Conservation (phyloP, 2,113 vertebrate species). For the Oenanthe oenanthe region DNA sequence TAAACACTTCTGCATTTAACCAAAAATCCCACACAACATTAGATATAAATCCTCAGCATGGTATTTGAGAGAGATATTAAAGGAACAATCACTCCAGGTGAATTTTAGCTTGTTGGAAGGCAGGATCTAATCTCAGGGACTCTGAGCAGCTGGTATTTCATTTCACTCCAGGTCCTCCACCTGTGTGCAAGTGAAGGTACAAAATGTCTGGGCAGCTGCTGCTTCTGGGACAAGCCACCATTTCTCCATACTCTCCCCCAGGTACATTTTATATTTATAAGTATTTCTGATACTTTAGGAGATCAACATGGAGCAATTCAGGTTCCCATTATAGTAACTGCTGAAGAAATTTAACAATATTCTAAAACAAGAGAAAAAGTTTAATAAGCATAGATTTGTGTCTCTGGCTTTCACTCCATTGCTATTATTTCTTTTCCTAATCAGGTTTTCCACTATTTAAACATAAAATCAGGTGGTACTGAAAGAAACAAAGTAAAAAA, state of each 20-base stretch:
- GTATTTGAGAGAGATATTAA: background rate
- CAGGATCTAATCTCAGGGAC: background rate
- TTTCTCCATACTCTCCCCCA: background rate
- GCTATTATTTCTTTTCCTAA: background rate
- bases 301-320: background rate
- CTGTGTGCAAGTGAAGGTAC: accelerated
- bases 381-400: background rate
- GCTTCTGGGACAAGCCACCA: background rate
- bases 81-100: background rate
- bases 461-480: background rate
- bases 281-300: background rate
- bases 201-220: background rate
- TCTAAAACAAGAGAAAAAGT: background rate
- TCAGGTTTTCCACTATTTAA: background rate
- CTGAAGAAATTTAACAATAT: background rate
- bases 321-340: background rate
- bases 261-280: background rate
- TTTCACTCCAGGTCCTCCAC: background rate
- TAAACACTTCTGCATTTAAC: background rate
- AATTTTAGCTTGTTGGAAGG: background rate
- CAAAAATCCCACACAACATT: background rate
- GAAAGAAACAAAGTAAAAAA: background rate
- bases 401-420: background rate
- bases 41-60: background rate
- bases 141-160: background rate